Conservation (phyloP, 2,113 vertebrate species). For the Spea bombifrons region DNA sequence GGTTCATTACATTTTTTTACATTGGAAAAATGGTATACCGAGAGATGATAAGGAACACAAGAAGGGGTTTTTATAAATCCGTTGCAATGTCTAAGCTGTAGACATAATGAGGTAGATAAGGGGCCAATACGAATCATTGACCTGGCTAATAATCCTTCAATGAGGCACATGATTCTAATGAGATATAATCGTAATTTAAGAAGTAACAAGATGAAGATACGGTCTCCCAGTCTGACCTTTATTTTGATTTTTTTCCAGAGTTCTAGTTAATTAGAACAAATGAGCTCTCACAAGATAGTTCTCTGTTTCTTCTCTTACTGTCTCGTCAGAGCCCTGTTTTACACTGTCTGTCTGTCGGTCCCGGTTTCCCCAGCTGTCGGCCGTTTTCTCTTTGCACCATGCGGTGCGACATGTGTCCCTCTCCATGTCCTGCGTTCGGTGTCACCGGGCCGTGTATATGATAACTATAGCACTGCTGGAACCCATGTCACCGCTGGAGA, state of each 20-base stretch:
- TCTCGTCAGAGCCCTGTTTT: not conserved
- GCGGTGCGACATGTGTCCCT: not conserved
- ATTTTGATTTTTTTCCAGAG: conserved; percentile 36
- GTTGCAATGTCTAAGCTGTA: not conserved
- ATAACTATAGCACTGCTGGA: not conserved
- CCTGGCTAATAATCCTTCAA: conserved; percentile 48
- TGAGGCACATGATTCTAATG: conserved; percentile 53
- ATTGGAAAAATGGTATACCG: no score
- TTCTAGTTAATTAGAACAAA: conserved; percentile 46
- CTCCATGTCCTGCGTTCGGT: not conserved
- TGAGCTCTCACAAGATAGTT: not conserved
- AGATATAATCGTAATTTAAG: conserved; percentile 56
- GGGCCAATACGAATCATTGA: conserved; percentile 2
- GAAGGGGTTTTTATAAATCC: not conserved
- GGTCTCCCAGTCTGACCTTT: conserved; percentile 58
- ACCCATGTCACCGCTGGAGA: not conserved
- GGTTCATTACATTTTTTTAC: no score
- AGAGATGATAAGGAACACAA: no score
- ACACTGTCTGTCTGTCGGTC: not conserved
- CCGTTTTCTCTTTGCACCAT: not conserved
- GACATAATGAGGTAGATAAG: not conserved
- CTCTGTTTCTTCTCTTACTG: not conserved
- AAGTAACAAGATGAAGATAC: conserved; percentile 53
- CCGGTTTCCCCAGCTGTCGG: not conserved
- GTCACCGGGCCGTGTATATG: not conserved